A percentile compares a stretch with the other conserved stretches of the same genome.
Conservation (phyloP, 2,888 invertebrate genomes). For the Tillus elongatus region DNA sequence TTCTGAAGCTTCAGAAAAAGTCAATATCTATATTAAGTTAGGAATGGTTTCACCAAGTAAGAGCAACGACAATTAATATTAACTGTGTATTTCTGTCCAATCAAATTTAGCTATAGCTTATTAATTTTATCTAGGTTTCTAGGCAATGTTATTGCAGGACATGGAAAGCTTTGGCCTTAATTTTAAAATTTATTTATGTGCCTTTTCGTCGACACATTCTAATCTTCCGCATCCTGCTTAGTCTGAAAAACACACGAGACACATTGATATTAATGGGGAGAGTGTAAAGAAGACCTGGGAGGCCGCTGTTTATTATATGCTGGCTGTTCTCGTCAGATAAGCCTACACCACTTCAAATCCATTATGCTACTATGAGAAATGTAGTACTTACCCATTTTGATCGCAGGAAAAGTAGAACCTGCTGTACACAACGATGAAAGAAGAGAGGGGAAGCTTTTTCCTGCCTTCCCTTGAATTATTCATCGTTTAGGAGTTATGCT, state of each 20-base stretch:
- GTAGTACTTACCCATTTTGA: constrained; percentile 27
- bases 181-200: background rate
- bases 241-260: constrained; percentile 2
- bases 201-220: background rate
- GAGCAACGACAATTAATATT: no score
- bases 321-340: constrained; percentile 32
- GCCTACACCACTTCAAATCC: constrained; percentile 30
- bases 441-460: constrained; percentile 20
- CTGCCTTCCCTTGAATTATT: constrained; percentile 26
- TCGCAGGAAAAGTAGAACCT: constrained; percentile 29
- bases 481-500: constrained; percentile 26
- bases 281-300: constrained; percentile 21
- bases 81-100: no score
- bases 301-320: constrained; percentile 28
- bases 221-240: no score
- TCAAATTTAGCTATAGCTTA: no score
- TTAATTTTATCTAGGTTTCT: no score
- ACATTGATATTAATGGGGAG: constrained; percentile 8
- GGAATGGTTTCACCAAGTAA: no score
- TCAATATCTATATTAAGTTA: no score
- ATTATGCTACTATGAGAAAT: constrained; percentile 30
- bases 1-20: no score
- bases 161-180: no score
- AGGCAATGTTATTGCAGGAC: no score
- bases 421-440: constrained; percentile 22